phyloP scores from a whole-genome alignment of 2,113 vertebrate species.

The Emydocephalus ijimae region DNA sequence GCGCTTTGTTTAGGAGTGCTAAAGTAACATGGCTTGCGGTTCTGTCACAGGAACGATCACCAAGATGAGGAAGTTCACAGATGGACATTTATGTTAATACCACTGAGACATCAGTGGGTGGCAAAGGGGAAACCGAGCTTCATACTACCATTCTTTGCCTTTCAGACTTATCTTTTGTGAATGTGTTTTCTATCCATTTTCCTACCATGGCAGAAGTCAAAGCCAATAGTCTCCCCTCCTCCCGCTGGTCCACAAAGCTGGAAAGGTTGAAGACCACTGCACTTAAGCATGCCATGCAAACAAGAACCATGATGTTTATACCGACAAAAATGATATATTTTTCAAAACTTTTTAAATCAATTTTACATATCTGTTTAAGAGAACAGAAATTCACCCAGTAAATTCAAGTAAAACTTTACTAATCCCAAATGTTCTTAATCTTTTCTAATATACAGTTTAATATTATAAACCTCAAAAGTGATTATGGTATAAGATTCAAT shows the following conservation, averaged over 20 bases:
- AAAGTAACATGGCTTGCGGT: background rate
- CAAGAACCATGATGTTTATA: background rate
- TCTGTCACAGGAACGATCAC: background rate
- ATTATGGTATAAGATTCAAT: background rate
- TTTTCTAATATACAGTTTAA: background rate
- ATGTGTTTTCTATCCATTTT: background rate
- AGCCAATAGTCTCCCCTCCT: background rate
- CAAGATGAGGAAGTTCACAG: background rate
- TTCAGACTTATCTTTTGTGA: background rate
- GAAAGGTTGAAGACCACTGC: background rate
- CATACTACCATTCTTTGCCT: background rate
- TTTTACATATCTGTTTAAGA: background rate
- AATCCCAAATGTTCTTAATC: background rate
- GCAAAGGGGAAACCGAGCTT: background rate
- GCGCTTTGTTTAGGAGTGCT: background rate
- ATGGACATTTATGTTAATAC: background rate
- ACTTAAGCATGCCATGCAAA: background rate
- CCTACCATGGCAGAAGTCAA: background rate
- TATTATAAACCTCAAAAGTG: background rate
- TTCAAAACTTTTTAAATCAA: background rate
- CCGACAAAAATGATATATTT: background rate
- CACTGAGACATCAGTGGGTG: background rate
- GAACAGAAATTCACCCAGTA: background rate
- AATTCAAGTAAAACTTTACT: background rate
- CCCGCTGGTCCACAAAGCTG: background rate